phyloP scores from a whole-genome alignment of 2,113 vertebrate species.

The Oxyruncus cristatus region DNA sequence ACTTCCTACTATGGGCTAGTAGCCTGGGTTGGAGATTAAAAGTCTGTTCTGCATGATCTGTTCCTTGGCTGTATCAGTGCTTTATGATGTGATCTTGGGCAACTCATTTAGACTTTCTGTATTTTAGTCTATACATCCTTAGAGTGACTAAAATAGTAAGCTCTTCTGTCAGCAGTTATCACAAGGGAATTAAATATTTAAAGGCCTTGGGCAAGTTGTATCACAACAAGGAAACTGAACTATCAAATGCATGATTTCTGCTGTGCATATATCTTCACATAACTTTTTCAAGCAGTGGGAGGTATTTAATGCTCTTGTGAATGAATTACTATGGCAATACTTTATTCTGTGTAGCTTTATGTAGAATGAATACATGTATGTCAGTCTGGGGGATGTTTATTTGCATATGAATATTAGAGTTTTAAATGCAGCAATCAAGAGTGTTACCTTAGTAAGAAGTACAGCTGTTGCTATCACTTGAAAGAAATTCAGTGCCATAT shows the following conservation, averaged over 20 bases:
- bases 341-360: not conserved
- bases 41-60: not conserved
- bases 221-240: not conserved
- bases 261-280: not conserved
- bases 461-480: not conserved
- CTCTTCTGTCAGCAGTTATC: not conserved
- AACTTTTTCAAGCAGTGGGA: not conserved
- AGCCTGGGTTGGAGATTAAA: not conserved
- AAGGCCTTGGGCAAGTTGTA: not conserved
- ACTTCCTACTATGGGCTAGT: not conserved
- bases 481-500: not conserved
- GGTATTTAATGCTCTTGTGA: not conserved
- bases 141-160: not conserved
- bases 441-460: not conserved
- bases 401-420: not conserved
- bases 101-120: not conserved
- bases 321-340: not conserved
- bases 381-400: not conserved
- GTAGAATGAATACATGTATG: not conserved
- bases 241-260: not conserved
- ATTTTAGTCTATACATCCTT: not conserved
- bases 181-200: not conserved
- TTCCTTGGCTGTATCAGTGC: not conserved
- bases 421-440: not conserved
- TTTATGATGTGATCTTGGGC: not conserved